Percentiles rank a stretch among this genome's conserved stretches.
phyloP scores from a whole-genome alignment of 2,888 invertebrate species.

The Leptopilina drosophilae region DNA sequence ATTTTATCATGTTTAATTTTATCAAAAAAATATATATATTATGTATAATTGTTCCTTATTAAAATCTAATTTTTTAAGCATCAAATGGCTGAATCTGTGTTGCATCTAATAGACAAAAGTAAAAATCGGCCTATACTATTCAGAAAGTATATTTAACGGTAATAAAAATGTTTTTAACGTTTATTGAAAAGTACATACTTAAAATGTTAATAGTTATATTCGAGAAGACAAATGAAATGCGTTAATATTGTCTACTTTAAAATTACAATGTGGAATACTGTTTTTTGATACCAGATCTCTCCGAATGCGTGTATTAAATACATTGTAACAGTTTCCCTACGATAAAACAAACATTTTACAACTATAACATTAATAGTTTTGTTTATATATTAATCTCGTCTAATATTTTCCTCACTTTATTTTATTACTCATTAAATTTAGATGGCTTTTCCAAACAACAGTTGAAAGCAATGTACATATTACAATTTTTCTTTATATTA shows the following conservation, averaged over 20 bases:
- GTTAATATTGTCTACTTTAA: not conserved
- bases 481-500: too few species aligned
- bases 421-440: constrained; percentile 17
- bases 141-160: too few species aligned
- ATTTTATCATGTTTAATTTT: too few species aligned
- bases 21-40: too few species aligned
- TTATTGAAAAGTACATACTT: too few species aligned
- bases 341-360: not conserved
- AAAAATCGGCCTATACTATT: too few species aligned
- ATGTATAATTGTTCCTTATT: too few species aligned
- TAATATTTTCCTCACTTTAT: not conserved
- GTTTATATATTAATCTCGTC: not conserved
- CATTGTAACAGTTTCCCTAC: not conserved
- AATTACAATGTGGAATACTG: not conserved
- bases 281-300: constrained; percentile 6
- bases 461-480: not conserved
- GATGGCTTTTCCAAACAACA: not conserved
- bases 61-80: too few species aligned
- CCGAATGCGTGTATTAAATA: not conserved
- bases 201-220: too few species aligned
- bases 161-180: too few species aligned
- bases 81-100: too few species aligned
- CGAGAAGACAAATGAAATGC: not conserved
- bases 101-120: too few species aligned
- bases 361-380: not conserved